A percentile compares a stretch with the other conserved stretches of the same genome.
These are phyloP conservation scores for Antheraea mylitta DNA, from an alignment of 1,140 invertebrate species.

Conservation along the genomic window DNA sequence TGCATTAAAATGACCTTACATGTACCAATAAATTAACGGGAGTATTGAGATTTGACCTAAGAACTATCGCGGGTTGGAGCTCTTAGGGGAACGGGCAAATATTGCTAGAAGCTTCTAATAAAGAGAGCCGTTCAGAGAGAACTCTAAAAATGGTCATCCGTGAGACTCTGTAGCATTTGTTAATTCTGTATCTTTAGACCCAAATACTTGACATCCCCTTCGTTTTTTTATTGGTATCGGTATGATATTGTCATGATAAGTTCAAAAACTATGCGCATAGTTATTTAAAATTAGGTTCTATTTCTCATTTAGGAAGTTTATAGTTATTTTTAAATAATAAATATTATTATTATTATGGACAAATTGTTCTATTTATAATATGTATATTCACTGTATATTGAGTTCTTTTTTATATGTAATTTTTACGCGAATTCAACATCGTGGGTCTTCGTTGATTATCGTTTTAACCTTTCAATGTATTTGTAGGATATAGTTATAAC, in stretches of 20 bases:
- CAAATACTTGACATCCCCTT: not conserved
- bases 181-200: too few species aligned
- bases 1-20: not conserved
- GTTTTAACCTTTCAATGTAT: conserved; percentile 4
- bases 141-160: too few species aligned
- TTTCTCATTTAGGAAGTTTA: conserved; percentile 35
- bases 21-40: not conserved
- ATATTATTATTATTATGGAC: conserved; percentile 33
- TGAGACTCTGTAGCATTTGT: too few species aligned
- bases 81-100: too few species aligned
- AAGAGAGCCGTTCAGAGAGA: too few species aligned
- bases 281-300: conserved; percentile 39
- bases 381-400: conserved; percentile 53
- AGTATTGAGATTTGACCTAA: conserved; percentile 13
- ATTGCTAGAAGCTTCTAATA: too few species aligned
- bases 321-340: conserved; percentile 37
- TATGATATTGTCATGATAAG: conserved; percentile 18
- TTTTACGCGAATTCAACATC: conserved; percentile 44
- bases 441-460: conserved; percentile 30
- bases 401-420: conserved; percentile 38
- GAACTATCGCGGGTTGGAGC: too few species aligned
- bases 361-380: conserved; percentile 44
- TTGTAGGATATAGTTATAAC: conserved; percentile 7
- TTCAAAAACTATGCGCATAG: conserved; percentile 24
- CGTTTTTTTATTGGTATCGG: conserved; percentile 31